Evolutionary conservation across 2,797 vertebrate genomes (phyloP).

Genomic region (Ibycter americanus): DNA sequence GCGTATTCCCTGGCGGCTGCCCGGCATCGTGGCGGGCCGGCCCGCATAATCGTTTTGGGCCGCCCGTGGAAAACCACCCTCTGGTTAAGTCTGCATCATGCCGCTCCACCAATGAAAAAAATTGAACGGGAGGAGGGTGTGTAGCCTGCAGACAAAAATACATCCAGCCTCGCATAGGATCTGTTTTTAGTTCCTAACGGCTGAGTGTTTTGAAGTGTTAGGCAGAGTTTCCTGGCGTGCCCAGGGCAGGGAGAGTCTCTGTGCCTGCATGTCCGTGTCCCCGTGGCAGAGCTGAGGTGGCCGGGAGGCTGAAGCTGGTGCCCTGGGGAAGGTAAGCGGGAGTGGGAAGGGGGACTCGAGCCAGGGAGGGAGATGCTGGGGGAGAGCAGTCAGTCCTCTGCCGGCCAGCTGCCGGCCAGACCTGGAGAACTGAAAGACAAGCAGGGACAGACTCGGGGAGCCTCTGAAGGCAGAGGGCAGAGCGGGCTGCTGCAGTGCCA

Average conservation of each 20-base stretch:
- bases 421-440: neutral
- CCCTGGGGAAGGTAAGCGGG: conserved; percentile 57
- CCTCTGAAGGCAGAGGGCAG: neutral
- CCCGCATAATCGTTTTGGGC: conserved; percentile 77
- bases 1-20: conserved; percentile 77
- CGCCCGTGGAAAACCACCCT: conserved; percentile 83
- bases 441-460: neutral
- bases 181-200: conserved; percentile 80
- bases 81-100: conserved; percentile 78
- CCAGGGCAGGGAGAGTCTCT: conserved; percentile 35
- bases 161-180: conserved; percentile 65
- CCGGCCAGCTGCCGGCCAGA: neutral
- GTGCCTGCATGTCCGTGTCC: neutral
- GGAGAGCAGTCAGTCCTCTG: neutral
- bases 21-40: conserved; percentile 76
- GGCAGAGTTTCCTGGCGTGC: conserved; percentile 74
- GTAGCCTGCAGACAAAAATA: conserved; percentile 81
- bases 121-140: conserved; percentile 79
- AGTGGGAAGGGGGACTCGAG: neutral
- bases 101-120: conserved; percentile 88
- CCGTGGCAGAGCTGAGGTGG: neutral
- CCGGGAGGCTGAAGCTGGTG: neutral
- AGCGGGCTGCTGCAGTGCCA: neutral
- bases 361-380: neutral
- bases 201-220: conserved; percentile 67